phyloP scores from a whole-genome alignment of 2,888 invertebrate genomes.

The Idaea dimidiata region DNA sequence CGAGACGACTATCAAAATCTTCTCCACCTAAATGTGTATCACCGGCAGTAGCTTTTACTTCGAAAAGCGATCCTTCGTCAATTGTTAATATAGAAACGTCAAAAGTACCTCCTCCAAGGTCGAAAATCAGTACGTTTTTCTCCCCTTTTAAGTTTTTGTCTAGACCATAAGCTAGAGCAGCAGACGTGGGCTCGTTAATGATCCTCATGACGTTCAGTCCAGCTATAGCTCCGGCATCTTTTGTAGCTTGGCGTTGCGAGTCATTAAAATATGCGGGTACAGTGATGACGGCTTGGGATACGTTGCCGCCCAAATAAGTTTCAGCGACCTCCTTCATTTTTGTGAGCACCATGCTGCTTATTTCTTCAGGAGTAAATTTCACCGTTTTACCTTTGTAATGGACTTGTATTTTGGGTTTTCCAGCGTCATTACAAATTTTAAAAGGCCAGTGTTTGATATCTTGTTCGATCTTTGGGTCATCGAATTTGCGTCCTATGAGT shows the following conservation, averaged over 20 bases:
- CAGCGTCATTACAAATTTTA: conserved; percentile 82
- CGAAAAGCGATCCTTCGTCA: no score
- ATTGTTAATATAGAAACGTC: no score
- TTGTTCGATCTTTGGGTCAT: conserved; percentile 86
- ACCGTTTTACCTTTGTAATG: conserved; percentile 83
- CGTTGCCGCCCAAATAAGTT: conserved; percentile 83
- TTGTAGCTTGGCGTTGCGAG: conserved; percentile 88
- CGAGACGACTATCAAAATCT: conserved; percentile 83
- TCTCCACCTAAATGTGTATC: conserved; percentile 93
- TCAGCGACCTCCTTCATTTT: conserved; percentile 86
- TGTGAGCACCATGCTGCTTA: conserved; percentile 87
- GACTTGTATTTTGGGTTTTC: conserved; percentile 85
- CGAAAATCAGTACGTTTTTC: conserved; percentile 81
- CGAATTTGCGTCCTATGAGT: conserved; percentile 88
- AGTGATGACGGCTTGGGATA: conserved; percentile 87
- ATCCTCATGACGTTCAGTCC: conserved; percentile 90
- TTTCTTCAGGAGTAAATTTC: conserved; percentile 85
- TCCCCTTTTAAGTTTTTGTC: conserved; percentile 84
- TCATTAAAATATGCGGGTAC: conserved; percentile 93
- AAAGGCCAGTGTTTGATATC: conserved; percentile 94
- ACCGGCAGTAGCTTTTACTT: conserved; percentile 91
- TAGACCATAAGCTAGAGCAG: conserved; percentile 86
- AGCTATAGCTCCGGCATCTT: conserved; percentile 88
- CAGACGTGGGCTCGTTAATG: conserved; percentile 90
- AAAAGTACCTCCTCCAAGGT: no score